Conservation (phyloP, 2,888 invertebrate genomes). For the Phyllotreta cruciferae region DNA sequence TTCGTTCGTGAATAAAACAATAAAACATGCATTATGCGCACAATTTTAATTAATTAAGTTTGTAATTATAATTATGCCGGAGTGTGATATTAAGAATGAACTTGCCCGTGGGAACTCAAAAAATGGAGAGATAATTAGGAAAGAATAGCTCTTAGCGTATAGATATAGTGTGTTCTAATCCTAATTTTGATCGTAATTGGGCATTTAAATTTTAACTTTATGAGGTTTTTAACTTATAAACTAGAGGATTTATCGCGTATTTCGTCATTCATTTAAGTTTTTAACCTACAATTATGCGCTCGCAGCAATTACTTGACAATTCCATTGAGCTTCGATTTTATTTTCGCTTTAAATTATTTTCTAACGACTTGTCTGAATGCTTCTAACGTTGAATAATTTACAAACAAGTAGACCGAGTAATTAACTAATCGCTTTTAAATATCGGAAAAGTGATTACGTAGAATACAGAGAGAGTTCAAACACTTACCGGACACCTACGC, state of each 20-base stretch:
- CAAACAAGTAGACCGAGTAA: too few relatives aligned
- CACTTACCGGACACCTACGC: too few relatives aligned
- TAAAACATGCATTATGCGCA: constrained; percentile 16
- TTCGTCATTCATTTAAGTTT: not conserved
- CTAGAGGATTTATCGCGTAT: not conserved
- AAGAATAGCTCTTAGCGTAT: constrained; percentile 2
- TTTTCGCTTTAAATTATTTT: too few relatives aligned
- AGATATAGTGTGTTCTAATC: constrained; percentile 2
- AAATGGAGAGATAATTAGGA: constrained; percentile 5
- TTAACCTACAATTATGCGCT: not conserved
- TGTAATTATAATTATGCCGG: constrained; percentile 16
- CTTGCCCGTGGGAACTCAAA: constrained; percentile 12
- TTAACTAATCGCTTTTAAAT: too few relatives aligned
- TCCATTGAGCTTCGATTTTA: too few relatives aligned
- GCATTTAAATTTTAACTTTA: constrained; percentile 9
- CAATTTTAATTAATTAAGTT: constrained; percentile 12
- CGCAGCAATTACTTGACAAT: not conserved
- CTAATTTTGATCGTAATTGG: constrained; percentile 16
- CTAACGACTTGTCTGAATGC: too few relatives aligned
- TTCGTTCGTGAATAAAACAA: constrained; percentile 4
- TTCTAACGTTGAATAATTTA: too few relatives aligned
- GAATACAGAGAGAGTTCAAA: too few relatives aligned
- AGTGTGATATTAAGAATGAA: constrained; percentile 8
- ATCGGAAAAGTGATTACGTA: too few relatives aligned
- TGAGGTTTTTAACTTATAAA: constrained; percentile 13